Evolutionary conservation across 2,797 vertebrate genomes (phyloP), one percentile per base, ranked within the genome.

Genomic region (Hyperoplus immaculatus): DNA sequence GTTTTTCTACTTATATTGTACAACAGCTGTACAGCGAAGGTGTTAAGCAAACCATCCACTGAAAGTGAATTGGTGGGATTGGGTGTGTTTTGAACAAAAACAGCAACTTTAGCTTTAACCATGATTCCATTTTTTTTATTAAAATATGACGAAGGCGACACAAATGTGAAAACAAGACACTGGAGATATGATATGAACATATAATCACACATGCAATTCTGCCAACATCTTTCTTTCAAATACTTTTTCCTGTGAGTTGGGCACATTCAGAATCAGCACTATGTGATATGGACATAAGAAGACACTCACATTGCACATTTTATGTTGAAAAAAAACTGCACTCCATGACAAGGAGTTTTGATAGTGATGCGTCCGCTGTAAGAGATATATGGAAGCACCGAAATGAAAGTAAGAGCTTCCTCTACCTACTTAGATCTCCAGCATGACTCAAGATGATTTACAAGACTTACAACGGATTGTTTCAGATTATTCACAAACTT

Each of bases 81-180:
- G 14, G 8, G 4, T 12, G 36, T n/a, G 5, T 51, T 57, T 8
- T 54, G 38, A 45, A 14, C 11, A 72, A 6, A 69, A 67, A 69
- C 4, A 14, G 8, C 8, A 45, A 2, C 12, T 2, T 18, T 57
- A 1, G 2, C 9, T 76, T 69, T 63, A 7, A 46, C 8, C 8
- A 14, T 9, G 10, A 58, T 75, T 58, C 16, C 16, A 57, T 64
- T 61, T 41, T 8, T 76, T 86, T 91, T 87, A 87, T 78, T 85
- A 61, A 69, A 77, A 67, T 47, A 67, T 51, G 11, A 57, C 18
- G 8, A 79, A 76, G 14, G 6, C 4, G 12, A 70, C 47, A 80
- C 43, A 60, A 13, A 83, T 63, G n/a, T 69, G 70, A 46, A 41
- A 46, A 72, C 11, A 75, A 72, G 47, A 87, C 75, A 72, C 11